These are phyloP conservation scores for Lathamus discolor DNA, from an alignment of 2,113 vertebrate species.

Conservation along the genomic window DNA sequence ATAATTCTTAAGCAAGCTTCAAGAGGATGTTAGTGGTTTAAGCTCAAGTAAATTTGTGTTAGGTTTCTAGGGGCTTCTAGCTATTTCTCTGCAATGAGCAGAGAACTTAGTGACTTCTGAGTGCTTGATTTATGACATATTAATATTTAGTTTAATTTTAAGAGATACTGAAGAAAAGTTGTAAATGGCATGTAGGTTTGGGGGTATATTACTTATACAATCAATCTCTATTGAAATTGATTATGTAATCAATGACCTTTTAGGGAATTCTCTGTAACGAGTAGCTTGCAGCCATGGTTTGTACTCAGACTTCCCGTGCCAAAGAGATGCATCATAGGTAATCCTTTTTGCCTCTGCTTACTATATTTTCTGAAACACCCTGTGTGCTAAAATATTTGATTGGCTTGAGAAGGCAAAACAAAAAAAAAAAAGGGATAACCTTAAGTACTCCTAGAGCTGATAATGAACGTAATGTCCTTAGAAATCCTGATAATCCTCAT, in stretches of 20 bases:
- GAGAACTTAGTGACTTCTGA: not conserved
- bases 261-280: not conserved
- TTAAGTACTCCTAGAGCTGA: not conserved
- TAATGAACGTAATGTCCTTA: not conserved
- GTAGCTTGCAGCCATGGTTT: not conserved
- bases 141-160: slow-evolving; percentile 30
- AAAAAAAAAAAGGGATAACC: not conserved
- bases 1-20: not conserved
- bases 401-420: not conserved
- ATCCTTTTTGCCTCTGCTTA: not conserved
- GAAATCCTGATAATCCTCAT: not conserved
- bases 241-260: not conserved
- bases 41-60: not conserved
- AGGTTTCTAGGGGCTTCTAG: not conserved
- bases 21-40: not conserved
- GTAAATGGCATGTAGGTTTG: not conserved
- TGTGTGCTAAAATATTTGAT: not conserved
- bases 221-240: slow-evolving; percentile 23
- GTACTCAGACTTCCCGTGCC: not conserved
- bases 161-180: not conserved
- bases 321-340: not conserved
- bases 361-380: not conserved
- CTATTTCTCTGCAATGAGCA: not conserved
- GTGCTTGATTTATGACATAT: slow-evolving; percentile 20
- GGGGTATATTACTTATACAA: not conserved